Evolutionary conservation across 1,140 invertebrate species (phyloP).

Genomic region (Anadara kagoshimensis): DNA sequence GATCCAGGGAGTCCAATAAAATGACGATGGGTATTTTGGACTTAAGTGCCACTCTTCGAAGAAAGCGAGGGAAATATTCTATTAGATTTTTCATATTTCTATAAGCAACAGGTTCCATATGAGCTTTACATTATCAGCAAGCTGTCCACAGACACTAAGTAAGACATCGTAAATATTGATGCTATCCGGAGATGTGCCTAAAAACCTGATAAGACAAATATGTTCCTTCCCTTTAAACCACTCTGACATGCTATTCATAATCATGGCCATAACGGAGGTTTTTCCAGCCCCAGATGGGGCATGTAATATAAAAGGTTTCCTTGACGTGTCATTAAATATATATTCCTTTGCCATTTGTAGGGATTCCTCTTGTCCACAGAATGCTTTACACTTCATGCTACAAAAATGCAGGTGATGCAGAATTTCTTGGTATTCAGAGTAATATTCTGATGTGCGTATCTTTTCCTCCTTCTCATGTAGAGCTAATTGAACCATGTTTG

Average conservation of each 20-base stretch:
- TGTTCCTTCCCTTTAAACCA: slow-evolving; percentile 46
- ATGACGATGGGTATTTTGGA: slow-evolving; percentile 64
- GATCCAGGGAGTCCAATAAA: slow-evolving; percentile 71
- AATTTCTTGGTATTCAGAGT: slow-evolving; percentile 82
- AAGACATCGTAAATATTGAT: slow-evolving; percentile 51
- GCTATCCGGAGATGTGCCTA: slow-evolving; percentile 53
- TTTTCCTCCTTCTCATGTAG: slow-evolving; percentile 25
- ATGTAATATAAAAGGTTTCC: slow-evolving; percentile 54
- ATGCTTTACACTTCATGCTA: slow-evolving; percentile 44
- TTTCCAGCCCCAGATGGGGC: slow-evolving; percentile 61
- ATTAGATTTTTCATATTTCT: slow-evolving; percentile 52
- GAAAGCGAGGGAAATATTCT: slow-evolving; percentile 52
- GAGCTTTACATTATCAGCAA: slow-evolving; percentile 40
- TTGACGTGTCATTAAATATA: slow-evolving; percentile 33
- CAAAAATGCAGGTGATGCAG: slow-evolving; percentile 96
- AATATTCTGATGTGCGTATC: slow-evolving; percentile 54
- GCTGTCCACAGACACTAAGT: slow-evolving; percentile 46
- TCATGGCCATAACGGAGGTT: slow-evolving; percentile 54
- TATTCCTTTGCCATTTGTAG: slow-evolving; percentile 28
- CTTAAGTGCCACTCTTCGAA: slow-evolving; percentile 45
- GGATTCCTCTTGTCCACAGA: slow-evolving; percentile 53
- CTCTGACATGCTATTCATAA: slow-evolving; percentile 39
- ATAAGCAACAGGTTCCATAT: slow-evolving; percentile 47
- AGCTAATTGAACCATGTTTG: slow-evolving; percentile 49
- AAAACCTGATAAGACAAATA: slow-evolving; percentile 49